A percentile compares a stretch with the other conserved stretches of the same genome.
phyloP scores from a whole-genome alignment of 2,888 invertebrate species.

The Andrena bucephala region DNA sequence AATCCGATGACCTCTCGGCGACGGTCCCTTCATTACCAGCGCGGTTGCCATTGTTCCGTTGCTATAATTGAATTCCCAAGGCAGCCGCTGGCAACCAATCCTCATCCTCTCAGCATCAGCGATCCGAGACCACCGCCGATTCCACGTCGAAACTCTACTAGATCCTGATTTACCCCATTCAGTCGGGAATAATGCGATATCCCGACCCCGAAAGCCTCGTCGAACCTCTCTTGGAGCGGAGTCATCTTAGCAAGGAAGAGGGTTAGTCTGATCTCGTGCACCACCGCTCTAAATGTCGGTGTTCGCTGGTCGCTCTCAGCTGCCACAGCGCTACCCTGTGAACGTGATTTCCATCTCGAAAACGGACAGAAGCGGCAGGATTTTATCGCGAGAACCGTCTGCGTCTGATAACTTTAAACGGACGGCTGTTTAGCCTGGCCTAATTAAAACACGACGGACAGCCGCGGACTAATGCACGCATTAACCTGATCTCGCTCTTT shows the following conservation, averaged over 20 bases:
- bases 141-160: constrained; percentile 74
- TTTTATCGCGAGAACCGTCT: constrained; percentile 1
- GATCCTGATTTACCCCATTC: constrained; percentile 80
- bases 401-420: constrained; percentile 31
- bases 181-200: constrained; percentile 76
- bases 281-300: constrained; percentile 64
- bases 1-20: constrained; percentile 78
- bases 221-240: constrained; percentile 63
- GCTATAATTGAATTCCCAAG: constrained; percentile 83
- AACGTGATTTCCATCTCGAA: constrained; percentile 51
- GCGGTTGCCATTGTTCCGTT: constrained; percentile 79
- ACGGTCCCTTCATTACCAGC: constrained; percentile 80
- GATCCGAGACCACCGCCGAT: constrained; percentile 72
- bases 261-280: constrained; percentile 59
- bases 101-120: constrained; percentile 72
- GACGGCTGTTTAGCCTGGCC: background rate
- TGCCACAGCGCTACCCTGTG: constrained; percentile 36
- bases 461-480: constrained; percentile 8
- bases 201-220: constrained; percentile 71
- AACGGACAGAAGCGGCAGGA: constrained; percentile 10
- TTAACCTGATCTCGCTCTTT: background rate
- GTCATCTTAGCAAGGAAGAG: constrained; percentile 59
- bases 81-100: constrained; percentile 73
- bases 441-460: constrained; percentile 24
- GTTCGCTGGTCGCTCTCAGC: constrained; percentile 43